Conservation (phyloP, 1,140 invertebrate genomes). For the Zaprionus taronus region DNA sequence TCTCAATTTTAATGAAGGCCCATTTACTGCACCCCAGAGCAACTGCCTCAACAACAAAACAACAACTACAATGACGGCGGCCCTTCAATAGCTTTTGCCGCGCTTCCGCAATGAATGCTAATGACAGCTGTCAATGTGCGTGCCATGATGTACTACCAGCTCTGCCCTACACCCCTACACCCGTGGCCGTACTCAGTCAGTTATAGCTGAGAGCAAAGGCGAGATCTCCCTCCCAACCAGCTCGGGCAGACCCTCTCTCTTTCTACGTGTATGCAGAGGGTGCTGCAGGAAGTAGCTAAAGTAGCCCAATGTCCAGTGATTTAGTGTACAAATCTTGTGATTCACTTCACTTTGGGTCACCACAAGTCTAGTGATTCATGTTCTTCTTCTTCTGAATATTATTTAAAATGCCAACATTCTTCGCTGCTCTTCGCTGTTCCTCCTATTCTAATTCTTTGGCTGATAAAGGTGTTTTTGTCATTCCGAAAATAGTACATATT, state of each 20-base stretch:
- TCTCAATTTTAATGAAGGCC: constrained; percentile 80
- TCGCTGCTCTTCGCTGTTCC: too few species aligned
- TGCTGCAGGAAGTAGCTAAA: neutral
- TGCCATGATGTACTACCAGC: constrained; percentile 70
- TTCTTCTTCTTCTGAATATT: too few species aligned
- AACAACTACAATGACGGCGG: constrained; percentile 4
- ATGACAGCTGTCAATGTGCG: constrained; percentile 79
- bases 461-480: neutral
- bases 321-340: neutral
- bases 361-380: too few species aligned
- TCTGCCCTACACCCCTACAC: neutral
- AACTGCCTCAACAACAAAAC: neutral
- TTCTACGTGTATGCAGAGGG: neutral
- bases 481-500: neutral
- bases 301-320: neutral
- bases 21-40: constrained; percentile 66
- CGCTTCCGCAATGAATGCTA: constrained; percentile 79
- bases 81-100: constrained; percentile 56
- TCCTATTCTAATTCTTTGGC: neutral
- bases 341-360: too few species aligned
- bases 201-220: neutral
- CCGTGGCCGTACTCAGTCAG: neutral
- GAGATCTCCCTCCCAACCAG: neutral
- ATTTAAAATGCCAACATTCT: too few species aligned
- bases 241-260: neutral